These are phyloP conservation scores for Perccottus glenii DNA, from an alignment of 2,113 vertebrate genomes.

Conservation along the genomic window DNA sequence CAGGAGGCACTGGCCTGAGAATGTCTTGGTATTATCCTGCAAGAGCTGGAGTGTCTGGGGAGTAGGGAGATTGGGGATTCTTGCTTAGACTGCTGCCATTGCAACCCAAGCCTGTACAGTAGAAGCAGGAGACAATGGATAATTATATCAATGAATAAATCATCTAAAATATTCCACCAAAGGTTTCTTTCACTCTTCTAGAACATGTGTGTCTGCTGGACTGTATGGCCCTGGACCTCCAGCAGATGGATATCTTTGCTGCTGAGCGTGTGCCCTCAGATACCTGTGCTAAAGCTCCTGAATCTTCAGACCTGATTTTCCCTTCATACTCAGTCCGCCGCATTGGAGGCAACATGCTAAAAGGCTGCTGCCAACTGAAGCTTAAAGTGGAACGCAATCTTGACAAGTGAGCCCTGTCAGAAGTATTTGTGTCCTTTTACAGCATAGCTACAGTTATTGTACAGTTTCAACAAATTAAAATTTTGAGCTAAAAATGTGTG, in stretches of 20 bases:
- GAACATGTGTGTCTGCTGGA: constrained; percentile 91
- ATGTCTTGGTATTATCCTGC: too few species aligned
- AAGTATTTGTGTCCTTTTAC: too few species aligned
- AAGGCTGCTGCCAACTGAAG: constrained; percentile 88
- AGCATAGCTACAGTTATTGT: too few species aligned
- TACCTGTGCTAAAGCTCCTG: constrained; percentile 52
- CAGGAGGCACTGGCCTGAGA: too few species aligned
- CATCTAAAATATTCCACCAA: neutral
- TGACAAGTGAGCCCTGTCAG: constrained; percentile 83
- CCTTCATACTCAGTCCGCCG: constrained; percentile 89
- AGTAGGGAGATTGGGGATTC: too few species aligned
- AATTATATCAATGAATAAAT: too few species aligned
- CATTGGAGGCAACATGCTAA: constrained; percentile 87
- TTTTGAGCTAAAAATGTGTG: too few species aligned
- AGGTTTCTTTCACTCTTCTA: constrained; percentile 37
- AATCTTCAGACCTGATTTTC: constrained; percentile 83
- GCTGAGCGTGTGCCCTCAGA: constrained; percentile 79
- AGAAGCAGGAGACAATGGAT: too few species aligned
- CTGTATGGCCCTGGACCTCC: constrained; percentile 92
- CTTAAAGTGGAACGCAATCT: constrained; percentile 95
- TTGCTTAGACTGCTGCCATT: too few species aligned
- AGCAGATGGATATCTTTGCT: constrained; percentile 97
- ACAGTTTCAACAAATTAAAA: too few species aligned
- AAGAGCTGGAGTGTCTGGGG: too few species aligned
- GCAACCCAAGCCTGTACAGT: too few species aligned